Conservation (phyloP, 2,797 vertebrate species). For the Sebastes steindachneri region DNA sequence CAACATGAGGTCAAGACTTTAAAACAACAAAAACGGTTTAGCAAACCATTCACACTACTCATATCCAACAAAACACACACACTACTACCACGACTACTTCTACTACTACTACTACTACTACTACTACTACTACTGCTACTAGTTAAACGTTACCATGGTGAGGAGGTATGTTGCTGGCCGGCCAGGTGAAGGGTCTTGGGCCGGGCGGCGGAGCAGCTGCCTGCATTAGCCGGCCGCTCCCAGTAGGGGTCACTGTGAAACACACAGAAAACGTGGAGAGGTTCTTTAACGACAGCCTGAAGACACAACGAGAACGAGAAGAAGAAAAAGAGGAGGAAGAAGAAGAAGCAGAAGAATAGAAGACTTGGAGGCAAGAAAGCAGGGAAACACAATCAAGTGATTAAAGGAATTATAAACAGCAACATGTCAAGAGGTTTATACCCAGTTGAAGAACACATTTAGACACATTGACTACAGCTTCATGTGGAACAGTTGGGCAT, state of each 20-base stretch:
- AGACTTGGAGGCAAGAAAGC: background rate
- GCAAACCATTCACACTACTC: background rate
- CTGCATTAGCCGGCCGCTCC: conserved; percentile 86
- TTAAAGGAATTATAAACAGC: background rate
- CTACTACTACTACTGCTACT: conserved; percentile 4
- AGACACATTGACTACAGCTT: background rate
- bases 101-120: background rate
- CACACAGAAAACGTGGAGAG: conserved; percentile 75
- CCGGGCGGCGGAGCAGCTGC: conserved; percentile 86
- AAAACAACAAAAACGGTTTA: background rate
- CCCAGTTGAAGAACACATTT: background rate
- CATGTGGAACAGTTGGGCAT: conserved; percentile 25
- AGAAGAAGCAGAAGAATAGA: background rate
- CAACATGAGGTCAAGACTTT: background rate
- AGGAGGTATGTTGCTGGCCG: conserved; percentile 88
- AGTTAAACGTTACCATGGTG: conserved; percentile 84
- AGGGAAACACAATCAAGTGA: background rate
- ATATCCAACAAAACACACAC: background rate
- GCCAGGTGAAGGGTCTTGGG: conserved; percentile 89
- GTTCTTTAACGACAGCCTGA: conserved; percentile 64
- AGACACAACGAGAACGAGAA: conserved; percentile 28
- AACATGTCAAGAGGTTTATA: background rate
- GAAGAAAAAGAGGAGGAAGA: background rate
- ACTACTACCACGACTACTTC: background rate
- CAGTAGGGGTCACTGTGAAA: conserved; percentile 87